Percentiles rank a stretch among this genome's conserved stretches.
phyloP scores from a whole-genome alignment of 2,888 invertebrate genomes.

The Brachycybe producta region DNA sequence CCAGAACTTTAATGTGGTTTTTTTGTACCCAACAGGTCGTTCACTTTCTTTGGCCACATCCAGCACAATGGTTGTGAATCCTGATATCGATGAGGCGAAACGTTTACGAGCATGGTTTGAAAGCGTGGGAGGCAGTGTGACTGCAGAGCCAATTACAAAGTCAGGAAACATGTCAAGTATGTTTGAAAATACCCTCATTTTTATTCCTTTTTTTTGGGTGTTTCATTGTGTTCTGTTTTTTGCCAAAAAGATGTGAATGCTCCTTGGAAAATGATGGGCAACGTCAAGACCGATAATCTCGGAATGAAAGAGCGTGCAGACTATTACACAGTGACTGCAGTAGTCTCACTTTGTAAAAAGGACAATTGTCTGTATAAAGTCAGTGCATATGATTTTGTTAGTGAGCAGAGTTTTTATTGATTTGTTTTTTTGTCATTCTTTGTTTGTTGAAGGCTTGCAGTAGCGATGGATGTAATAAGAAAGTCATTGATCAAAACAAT shows the following conservation, averaged over 20 bases:
- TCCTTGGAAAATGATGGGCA: slow-evolving; percentile 63
- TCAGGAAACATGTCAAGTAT: not conserved
- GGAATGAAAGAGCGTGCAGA: slow-evolving; percentile 55
- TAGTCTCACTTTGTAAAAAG: slow-evolving; percentile 58
- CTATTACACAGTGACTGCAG: slow-evolving; percentile 64
- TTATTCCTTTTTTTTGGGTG: too few species aligned
- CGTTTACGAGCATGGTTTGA: slow-evolving; percentile 83
- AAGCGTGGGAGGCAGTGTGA: slow-evolving; percentile 38
- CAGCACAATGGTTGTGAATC: slow-evolving; percentile 57
- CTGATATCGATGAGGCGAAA: slow-evolving; percentile 77
- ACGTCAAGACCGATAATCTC: slow-evolving; percentile 55
- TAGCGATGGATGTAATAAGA: slow-evolving; percentile 81
- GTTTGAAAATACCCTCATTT: not conserved
- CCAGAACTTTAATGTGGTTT: too few species aligned
- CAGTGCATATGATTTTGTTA: slow-evolving; percentile 8
- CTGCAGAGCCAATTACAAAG: slow-evolving; percentile 22
- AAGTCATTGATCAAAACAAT: slow-evolving; percentile 74
- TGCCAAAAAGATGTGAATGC: too few species aligned
- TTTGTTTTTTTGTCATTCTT: not conserved
- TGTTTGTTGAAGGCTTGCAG: slow-evolving; percentile 55
- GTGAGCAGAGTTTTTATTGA: slow-evolving; percentile 1
- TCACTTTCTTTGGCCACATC: slow-evolving; percentile 30
- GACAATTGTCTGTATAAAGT: slow-evolving; percentile 76
- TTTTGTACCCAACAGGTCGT: slow-evolving; percentile 25
- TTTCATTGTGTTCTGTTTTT: too few species aligned